Evolutionary conservation across 2,113 vertebrate species (phyloP).

Genomic region (Nyctibius bracteatus): DNA sequence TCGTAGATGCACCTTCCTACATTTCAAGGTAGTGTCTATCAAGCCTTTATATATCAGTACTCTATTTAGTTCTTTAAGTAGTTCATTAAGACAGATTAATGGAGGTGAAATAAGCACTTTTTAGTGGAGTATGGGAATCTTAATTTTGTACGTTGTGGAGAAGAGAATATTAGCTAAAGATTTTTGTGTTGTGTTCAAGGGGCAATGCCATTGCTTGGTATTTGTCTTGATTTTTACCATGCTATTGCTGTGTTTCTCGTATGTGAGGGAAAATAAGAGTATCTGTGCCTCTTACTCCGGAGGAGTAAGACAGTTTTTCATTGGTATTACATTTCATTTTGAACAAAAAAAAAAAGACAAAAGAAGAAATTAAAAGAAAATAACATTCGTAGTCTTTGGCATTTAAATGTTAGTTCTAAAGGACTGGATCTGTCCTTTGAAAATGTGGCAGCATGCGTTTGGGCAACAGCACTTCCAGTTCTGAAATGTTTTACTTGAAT

Average conservation of each 20-base stretch:
- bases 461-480: neutral
- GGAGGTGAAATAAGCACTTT: neutral
- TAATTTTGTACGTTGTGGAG: neutral
- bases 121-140: neutral
- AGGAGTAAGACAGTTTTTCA: neutral
- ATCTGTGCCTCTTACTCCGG: neutral
- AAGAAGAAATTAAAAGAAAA: neutral
- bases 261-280: neutral
- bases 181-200: neutral
- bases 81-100: neutral
- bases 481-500: neutral
- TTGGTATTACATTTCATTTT: neutral
- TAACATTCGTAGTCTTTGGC: neutral
- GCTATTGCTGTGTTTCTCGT: neutral
- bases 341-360: neutral
- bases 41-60: neutral
- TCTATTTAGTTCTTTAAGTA: neutral
- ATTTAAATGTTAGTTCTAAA: neutral
- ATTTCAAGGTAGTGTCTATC: slow-evolving; percentile 84
- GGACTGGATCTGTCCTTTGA: neutral
- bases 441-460: neutral
- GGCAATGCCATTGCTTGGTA: neutral
- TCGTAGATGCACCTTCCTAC: slow-evolving; percentile 77
- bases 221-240: neutral
- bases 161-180: neutral